Evolutionary conservation across 2,888 invertebrate genomes (phyloP).

Genomic region (Pyrocoelia pectoralis): DNA sequence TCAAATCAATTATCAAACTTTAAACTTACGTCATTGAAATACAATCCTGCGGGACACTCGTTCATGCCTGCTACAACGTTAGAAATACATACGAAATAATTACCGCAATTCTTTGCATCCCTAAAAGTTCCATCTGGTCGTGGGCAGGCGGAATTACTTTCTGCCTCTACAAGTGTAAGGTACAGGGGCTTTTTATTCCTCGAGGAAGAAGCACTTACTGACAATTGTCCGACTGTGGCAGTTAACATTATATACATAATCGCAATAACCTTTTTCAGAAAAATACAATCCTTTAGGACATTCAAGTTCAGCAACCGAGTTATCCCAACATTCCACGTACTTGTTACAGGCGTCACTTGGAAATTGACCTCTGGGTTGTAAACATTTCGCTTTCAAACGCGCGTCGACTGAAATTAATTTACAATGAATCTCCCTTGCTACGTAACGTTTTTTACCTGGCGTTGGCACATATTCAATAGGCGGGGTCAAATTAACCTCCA

Average conservation of each 20-base stretch:
- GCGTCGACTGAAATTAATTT: conserved; percentile 26
- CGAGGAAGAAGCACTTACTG: conserved; percentile 15
- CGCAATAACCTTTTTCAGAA: conserved; percentile 68
- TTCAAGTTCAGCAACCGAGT: conserved; percentile 69
- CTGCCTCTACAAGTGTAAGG: background rate
- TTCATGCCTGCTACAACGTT: conserved; percentile 62
- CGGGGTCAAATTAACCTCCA: background rate
- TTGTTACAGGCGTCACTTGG: conserved; percentile 68
- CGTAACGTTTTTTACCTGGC: background rate
- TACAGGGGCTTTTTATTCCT: background rate
- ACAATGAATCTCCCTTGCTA: background rate
- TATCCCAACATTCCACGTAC: conserved; percentile 78
- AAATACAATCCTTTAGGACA: conserved; percentile 71
- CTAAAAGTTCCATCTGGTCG: conserved; percentile 69
- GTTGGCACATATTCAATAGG: background rate
- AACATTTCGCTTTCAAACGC: conserved; percentile 53
- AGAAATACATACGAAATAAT: conserved; percentile 70
- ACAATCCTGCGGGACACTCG: conserved; percentile 67
- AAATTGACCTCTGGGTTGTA: conserved; percentile 68
- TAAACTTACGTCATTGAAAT: conserved; percentile 53
- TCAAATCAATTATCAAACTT: conserved; percentile 15
- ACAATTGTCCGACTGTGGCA: conserved; percentile 63
- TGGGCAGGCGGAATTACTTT: conserved; percentile 57
- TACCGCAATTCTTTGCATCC: conserved; percentile 68
- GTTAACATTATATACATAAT: conserved; percentile 70